phyloP scores from a whole-genome alignment of 1,140 invertebrate genomes.

The Diachasma alloeum region DNA sequence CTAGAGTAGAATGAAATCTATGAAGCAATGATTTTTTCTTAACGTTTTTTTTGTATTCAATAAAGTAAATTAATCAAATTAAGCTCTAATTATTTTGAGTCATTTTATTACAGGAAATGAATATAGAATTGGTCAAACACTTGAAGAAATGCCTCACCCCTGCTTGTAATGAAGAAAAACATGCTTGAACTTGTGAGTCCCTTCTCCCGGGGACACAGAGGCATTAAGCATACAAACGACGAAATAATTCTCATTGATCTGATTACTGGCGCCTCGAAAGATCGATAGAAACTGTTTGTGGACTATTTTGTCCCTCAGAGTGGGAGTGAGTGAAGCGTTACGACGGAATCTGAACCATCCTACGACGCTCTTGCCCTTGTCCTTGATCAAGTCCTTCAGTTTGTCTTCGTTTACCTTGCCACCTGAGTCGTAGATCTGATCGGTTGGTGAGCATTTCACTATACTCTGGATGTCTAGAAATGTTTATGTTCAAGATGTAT shows the following conservation, averaged over 20 bases:
- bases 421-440: conserved; percentile 66
- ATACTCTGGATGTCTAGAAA: conserved; percentile 67
- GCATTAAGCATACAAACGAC: conserved; percentile 68
- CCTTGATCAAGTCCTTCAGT: conserved; percentile 63
- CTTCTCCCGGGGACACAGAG: conserved; percentile 54
- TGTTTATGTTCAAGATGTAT: too few relatives aligned
- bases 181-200: conserved; percentile 70
- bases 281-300: conserved; percentile 68
- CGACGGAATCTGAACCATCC: conserved; percentile 72
- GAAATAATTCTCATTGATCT: conserved; percentile 48
- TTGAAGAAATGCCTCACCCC: conserved; percentile 41
- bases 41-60: too few relatives aligned
- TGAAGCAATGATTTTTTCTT: too few relatives aligned
- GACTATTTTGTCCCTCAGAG: conserved; percentile 68
- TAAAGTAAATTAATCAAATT: too few relatives aligned
- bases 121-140: not conserved
- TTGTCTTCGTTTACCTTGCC: conserved; percentile 67
- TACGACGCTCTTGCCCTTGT: conserved; percentile 66
- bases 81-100: too few relatives aligned
- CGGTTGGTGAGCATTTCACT: conserved; percentile 65
- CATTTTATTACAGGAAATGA: too few relatives aligned
- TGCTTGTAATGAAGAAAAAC: conserved; percentile 51
- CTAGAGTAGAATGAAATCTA: too few relatives aligned
- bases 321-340: conserved; percentile 62
- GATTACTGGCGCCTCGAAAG: conserved; percentile 45